These are phyloP conservation scores for Drosophila pectinifera DNA, from an alignment of 1,140 invertebrate species.

Conservation along the genomic window DNA sequence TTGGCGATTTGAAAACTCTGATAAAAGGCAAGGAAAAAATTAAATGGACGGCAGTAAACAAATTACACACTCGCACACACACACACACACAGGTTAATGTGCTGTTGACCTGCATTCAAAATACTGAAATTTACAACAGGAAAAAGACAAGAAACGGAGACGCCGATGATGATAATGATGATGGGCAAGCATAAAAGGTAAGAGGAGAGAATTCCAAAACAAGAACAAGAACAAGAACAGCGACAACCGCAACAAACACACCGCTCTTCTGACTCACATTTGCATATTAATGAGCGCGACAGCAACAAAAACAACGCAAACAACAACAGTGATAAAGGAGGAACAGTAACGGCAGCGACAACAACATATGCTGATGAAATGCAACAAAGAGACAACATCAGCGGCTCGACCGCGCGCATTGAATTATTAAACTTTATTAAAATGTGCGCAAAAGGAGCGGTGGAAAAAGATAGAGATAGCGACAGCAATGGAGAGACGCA, in stretches of 20 bases:
- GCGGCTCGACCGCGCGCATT: conserved; percentile 31
- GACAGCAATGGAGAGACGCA: background rate
- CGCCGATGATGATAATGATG: conserved; percentile 33
- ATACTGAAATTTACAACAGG: conserved; percentile 61
- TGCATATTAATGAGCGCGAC: conserved; percentile 70
- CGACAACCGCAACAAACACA: conserved; percentile 30
- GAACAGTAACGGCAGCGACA: conserved; percentile 23
- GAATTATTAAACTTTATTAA: conserved; percentile 68
- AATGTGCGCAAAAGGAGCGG: conserved; percentile 50
- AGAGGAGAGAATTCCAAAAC: conserved; percentile 18
- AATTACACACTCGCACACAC: conserved; percentile 27
- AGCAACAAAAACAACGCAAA: conserved; percentile 26
- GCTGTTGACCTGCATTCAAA: conserved; percentile 62
- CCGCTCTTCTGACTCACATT: conserved; percentile 58
- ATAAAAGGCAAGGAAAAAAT: conserved; percentile 24
- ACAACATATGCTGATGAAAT: conserved; percentile 60
- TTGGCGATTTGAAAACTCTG: conserved; percentile 47
- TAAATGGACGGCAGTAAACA: conserved; percentile 39
- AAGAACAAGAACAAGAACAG: conserved; percentile 13
- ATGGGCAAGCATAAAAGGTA: conserved; percentile 33
- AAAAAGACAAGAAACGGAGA: conserved; percentile 45
- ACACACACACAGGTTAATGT: conserved; percentile 40
- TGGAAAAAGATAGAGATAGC: conserved; percentile 8
- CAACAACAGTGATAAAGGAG: conserved; percentile 21
- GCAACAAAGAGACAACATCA: conserved; percentile 63